Evolutionary conservation across 2,797 vertebrate genomes (phyloP).

Genomic region (Eidolon dupreanum): DNA sequence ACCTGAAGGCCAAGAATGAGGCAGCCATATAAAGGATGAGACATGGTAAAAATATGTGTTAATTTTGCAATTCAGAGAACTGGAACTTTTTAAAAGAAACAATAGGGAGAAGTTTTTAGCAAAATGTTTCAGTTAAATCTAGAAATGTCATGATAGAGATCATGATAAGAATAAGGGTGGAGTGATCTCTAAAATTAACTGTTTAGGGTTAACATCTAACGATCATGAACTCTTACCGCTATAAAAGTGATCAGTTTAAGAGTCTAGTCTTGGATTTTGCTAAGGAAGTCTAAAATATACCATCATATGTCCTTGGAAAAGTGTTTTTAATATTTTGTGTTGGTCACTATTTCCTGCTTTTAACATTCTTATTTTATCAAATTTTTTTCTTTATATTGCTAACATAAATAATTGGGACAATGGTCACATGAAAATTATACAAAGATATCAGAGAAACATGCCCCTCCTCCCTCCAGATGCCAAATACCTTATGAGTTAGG

Average conservation of each 20-base stretch:
- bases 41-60: background rate
- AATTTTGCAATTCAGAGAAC: background rate
- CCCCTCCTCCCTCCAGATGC: background rate
- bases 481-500: background rate
- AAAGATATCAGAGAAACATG: background rate
- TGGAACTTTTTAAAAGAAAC: background rate
- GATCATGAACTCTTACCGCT: background rate
- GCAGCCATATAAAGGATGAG: background rate
- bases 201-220: background rate
- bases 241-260: background rate
- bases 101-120: background rate
- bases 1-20: background rate
- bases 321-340: background rate
- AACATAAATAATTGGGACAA: background rate
- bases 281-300: background rate
- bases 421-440: background rate
- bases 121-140: background rate
- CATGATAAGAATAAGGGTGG: background rate
- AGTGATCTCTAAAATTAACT: background rate
- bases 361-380: conserved; percentile 2
- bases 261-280: background rate
- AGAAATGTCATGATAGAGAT: background rate
- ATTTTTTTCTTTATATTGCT: background rate
- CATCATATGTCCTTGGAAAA: background rate
- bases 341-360: background rate